Percentiles rank a stretch among this genome's conserved stretches.
phyloP scores from a whole-genome alignment of 1,140 invertebrate species.

The Tachypleus tridentatus region DNA sequence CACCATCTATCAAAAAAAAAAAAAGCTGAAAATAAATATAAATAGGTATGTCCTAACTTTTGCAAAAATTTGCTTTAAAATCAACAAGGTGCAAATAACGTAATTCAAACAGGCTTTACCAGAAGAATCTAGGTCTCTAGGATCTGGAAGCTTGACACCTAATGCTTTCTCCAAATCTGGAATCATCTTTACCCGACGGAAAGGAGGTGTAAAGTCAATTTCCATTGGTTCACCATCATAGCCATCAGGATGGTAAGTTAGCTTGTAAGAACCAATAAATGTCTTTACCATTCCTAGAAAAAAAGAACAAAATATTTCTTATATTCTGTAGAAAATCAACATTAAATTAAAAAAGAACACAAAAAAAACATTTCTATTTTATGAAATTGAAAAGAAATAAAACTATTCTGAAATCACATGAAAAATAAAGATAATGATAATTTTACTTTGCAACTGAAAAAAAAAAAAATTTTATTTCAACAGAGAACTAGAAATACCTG shows the following conservation, averaged over 20 bases:
- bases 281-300: constrained; percentile 52
- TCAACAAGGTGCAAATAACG: no score
- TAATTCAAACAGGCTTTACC: neutral
- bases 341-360: neutral
- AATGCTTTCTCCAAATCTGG: constrained; percentile 71
- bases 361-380: no score
- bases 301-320: neutral
- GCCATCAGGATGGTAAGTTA: constrained; percentile 90
- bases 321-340: no score
- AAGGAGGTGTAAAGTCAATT: constrained; percentile 97
- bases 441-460: no score
- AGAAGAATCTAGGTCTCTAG: constrained; percentile 35
- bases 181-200: constrained; percentile 83
- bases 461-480: no score
- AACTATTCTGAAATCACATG: no score
- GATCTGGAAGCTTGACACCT: constrained; percentile 67
- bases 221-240: constrained; percentile 57
- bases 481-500: constrained; percentile 40
- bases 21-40: no score
- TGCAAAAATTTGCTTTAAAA: no score
- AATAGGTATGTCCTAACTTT: no score
- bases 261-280: constrained; percentile 52
- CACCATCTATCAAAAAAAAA: no score
- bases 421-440: no score
- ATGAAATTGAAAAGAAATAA: no score